Conservation (phyloP, 2,888 invertebrate species). For the Drosophila antonietae region DNA sequence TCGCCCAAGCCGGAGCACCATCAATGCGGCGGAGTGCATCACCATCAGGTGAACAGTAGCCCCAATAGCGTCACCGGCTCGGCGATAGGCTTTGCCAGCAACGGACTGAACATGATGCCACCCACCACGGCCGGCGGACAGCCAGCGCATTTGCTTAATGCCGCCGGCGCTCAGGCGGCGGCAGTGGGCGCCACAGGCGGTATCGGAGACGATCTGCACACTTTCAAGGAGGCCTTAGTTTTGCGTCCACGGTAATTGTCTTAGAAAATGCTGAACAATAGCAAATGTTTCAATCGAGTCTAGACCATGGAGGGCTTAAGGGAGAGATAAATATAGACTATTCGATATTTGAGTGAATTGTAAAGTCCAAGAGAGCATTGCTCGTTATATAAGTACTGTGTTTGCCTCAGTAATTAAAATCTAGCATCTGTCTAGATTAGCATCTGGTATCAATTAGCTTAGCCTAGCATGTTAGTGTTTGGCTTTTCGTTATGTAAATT, state of each 20-base stretch:
- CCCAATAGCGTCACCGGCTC: constrained; percentile 25
- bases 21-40: constrained; percentile 33
- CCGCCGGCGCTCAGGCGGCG: constrained; percentile 25
- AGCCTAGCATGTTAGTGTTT: too few species aligned
- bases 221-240: constrained; percentile 91
- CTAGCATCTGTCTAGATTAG: too few species aligned
- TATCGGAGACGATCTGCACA: constrained; percentile 86
- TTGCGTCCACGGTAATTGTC: constrained; percentile 84
- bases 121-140: constrained; percentile 46
- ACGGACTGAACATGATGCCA: constrained; percentile 49
- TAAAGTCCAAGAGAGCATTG: not conserved
- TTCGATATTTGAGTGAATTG: not conserved
- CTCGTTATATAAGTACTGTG: too few species aligned
- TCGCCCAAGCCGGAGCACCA: constrained; percentile 83
- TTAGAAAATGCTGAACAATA: not conserved
- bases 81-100: constrained; percentile 36
- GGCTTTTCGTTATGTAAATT: too few species aligned
- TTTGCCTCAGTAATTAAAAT: too few species aligned
- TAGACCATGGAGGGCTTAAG: not conserved
- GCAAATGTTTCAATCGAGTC: not conserved
- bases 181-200: constrained; percentile 40
- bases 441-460: too few species aligned
- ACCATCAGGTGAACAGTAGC: constrained; percentile 38
- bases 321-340: not conserved
- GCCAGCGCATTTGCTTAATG: constrained; percentile 51